A percentile compares a stretch with the other conserved stretches of the same genome.
Evolutionary conservation across 1,140 invertebrate species (phyloP).

Genomic region (Conus ventricosus): DNA sequence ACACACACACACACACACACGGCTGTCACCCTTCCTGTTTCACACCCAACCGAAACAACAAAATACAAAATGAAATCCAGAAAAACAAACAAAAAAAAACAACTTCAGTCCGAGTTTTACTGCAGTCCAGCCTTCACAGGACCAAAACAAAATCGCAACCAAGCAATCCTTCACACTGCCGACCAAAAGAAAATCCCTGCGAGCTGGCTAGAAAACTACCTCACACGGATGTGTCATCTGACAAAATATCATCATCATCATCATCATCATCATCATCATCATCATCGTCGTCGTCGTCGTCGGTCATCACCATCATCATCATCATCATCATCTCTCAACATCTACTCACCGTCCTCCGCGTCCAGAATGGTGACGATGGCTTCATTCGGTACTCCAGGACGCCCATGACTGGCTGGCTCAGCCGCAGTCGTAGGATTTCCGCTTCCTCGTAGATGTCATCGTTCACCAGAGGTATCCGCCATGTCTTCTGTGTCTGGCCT

Average conservation of each 20-base stretch:
- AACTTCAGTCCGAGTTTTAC: too few species aligned
- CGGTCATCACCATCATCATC: too few species aligned
- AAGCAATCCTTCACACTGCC: neutral
- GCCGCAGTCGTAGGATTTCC: slow-evolving; percentile 67
- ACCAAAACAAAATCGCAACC: neutral
- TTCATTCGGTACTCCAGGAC: slow-evolving; percentile 65
- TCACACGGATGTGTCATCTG: too few species aligned
- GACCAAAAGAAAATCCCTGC: too few species aligned
- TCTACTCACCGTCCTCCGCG: slow-evolving; percentile 73
- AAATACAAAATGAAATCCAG: too few species aligned
- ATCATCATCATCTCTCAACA: neutral
- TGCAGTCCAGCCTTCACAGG: too few species aligned
- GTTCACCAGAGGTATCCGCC: slow-evolving; percentile 70
- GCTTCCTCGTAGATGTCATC: slow-evolving; percentile 69
- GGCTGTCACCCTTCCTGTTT: too few species aligned
- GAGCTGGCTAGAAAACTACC: too few species aligned
- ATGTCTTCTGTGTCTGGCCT: slow-evolving; percentile 73
- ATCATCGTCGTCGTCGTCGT: too few species aligned
- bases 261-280: too few species aligned
- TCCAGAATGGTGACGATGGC: slow-evolving; percentile 71
- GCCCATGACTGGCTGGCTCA: slow-evolving; percentile 72
- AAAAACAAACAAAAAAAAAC: too few species aligned
- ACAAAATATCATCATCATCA: too few species aligned
- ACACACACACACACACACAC: neutral
- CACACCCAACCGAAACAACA: neutral